These are phyloP conservation scores for Protophormia terraenovae DNA, from an alignment of 2,888 invertebrate species.

Conservation along the genomic window DNA sequence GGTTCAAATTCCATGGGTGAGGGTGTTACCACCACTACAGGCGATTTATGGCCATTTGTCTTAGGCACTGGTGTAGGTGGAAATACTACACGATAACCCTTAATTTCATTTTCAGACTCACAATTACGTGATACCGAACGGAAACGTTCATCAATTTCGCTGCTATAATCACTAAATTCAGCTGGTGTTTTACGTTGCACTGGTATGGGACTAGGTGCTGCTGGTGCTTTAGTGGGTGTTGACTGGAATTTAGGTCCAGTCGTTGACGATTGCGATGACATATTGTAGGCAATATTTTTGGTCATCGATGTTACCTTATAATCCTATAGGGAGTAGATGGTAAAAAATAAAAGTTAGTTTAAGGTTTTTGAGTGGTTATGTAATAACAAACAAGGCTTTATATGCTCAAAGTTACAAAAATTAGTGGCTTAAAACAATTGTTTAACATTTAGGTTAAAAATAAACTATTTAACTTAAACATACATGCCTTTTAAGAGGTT, in stretches of 20 bases:
- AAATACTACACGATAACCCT: slow-evolving; percentile 84
- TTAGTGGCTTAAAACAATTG: slow-evolving; percentile 39
- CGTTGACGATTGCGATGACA: slow-evolving; percentile 78
- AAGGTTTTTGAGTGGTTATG: not conserved
- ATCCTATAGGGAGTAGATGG: slow-evolving; percentile 81
- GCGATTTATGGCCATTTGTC: slow-evolving; percentile 81
- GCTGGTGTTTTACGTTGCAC: slow-evolving; percentile 81
- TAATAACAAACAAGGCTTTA: slow-evolving; percentile 30
- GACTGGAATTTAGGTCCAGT: slow-evolving; percentile 73
- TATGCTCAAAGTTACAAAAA: no score
- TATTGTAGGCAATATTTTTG: slow-evolving; percentile 81
- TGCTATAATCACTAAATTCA: slow-evolving; percentile 87
- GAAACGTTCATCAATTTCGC: slow-evolving; percentile 86
- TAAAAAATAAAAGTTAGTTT: not conserved
- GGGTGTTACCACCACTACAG: slow-evolving; percentile 80
- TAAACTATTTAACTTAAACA: not conserved
- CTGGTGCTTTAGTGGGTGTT: slow-evolving; percentile 72
- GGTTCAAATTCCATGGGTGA: slow-evolving; percentile 84
- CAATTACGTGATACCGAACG: slow-evolving; percentile 84
- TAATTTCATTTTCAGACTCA: slow-evolving; percentile 83
- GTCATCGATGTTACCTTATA: slow-evolving; percentile 81
- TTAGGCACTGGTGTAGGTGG: slow-evolving; percentile 83
- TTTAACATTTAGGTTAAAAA: slow-evolving; percentile 19
- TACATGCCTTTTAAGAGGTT: slow-evolving; percentile 36
- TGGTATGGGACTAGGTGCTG: slow-evolving; percentile 84